Evolutionary conservation across 2,797 vertebrate species (phyloP), one percentile per base, ranked within the genome.

Genomic region (Brachymystax lenok): DNA sequence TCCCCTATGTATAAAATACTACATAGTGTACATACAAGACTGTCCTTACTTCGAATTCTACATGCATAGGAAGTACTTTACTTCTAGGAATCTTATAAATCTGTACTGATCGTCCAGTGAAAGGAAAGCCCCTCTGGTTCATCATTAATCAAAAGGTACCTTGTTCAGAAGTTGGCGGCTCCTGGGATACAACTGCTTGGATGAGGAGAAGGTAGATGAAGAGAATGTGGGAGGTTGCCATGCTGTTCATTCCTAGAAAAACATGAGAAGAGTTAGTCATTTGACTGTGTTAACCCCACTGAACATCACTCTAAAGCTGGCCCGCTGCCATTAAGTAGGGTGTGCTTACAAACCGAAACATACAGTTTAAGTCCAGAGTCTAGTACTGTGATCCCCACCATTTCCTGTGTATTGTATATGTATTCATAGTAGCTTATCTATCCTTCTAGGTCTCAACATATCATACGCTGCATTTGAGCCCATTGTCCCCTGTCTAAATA

Each of bases 181-280:
- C 80, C 86, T 73, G 79, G 1, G 51, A 74, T n/a, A 73, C 56
- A 6, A 77, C 56, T 2, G 76, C 35, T 70, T 75, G 7, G 77
- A 75, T n/a, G 40, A 74, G 71, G 1, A 89, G 78, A 68, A 77
- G 5, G 75, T 84, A 35, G 73, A 87, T 5, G 54, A 87, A 33
- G 77, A 59, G 0, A 35, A 17, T 13, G 71, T 83, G 70, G 73
- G 17, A 33, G 0, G 84, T 76, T 67, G 86, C 79, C 89, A 88
- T 92, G 83, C 79, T 72, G 84, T 59, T 3, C 79, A 80, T 21
- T 86, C 90, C 87, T 78, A 72, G 77, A 82, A 77, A 69, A 73
- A 85, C 59, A 63, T 13, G 10, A 63, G 21, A 63, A 24, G 59
- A 63, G 21, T 63, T 61, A 85, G 80, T 90, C 80, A 90, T 73